Base-by-base conservation (phyloP, 1,140 invertebrate species). In the Pogonognathellus flavescens region DNA sequence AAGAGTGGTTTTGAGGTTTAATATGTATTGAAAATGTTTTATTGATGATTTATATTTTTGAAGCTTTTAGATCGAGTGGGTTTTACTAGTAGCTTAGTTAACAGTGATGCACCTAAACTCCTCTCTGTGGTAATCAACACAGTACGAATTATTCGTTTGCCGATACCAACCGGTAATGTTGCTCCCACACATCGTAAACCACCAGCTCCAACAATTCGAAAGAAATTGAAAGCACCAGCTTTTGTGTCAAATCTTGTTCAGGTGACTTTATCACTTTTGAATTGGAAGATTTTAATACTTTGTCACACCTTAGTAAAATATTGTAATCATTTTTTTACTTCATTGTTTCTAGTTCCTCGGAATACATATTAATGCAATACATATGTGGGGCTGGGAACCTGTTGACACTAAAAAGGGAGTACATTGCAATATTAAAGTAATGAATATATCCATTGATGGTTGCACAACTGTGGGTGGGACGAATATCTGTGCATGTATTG, bases 21-120 rank as follows among this genome's bases (percentile, higher is more conserved):
- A n/a, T n/a, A n/a, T n/a, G n/a, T n/a, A n/a, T n/a, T n/a, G n/a
- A n/a, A n/a, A n/a, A 6, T 14, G 22, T 11, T 66, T 70, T 81
- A 72, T 18, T 62, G n/a, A 55, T n/a, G 20, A 76, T 85, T 18
- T 80, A 16, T 13, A 7, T 52, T 70, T 88, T 70, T 41, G 49
- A 84, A 52, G 95, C 94, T 96, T 91, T 94, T 98, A 86, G 95
- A 97, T 89, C 94, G 96, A 90, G 93, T 97, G 83, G 94, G 95
- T 89, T 93, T 97, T 83, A 93, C 95, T 18, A 97, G 96, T 90
- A 97, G 96, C 91, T 94, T 97, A 90, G 93, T 97, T 83, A 97
- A 96, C 90, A 96, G 95, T 11, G 95, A 97, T 87, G 94, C 96
- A 31, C 96, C 95, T 22, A 98, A 97, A 91, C 91, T 97, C 10